Conservation (phyloP, 2,113 vertebrate genomes). For the Hiodon tergisus region DNA sequence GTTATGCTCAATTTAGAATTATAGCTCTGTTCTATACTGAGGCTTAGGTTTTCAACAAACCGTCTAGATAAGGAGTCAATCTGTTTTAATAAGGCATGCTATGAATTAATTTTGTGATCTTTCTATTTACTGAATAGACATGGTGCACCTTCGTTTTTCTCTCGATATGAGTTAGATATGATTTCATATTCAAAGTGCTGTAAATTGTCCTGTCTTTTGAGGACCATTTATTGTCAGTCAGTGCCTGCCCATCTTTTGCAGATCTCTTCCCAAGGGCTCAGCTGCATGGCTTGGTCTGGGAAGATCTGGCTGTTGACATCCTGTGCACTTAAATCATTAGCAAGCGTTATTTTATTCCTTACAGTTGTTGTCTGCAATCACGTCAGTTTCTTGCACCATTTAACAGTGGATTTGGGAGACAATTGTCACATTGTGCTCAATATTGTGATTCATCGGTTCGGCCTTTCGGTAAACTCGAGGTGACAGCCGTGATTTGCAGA, state of each 20-base stretch:
- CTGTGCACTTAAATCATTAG: not conserved
- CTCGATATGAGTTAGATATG: not conserved
- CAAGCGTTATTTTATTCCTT: not conserved
- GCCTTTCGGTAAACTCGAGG: constrained; percentile 40
- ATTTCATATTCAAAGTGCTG: not conserved
- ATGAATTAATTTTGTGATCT: not conserved
- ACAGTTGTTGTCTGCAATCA: constrained; percentile 16
- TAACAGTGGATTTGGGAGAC: constrained; percentile 45
- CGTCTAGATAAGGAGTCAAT: not conserved
- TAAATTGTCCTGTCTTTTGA: not conserved
- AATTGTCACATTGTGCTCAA: constrained; percentile 40
- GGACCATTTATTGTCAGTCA: not conserved
- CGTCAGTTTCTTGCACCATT: constrained; percentile 41
- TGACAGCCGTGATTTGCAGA: constrained; percentile 49
- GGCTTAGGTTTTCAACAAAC: not conserved
- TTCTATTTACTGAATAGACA: not conserved
- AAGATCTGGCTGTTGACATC: not conserved
- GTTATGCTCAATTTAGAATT: not conserved
- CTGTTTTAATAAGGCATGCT: not conserved
- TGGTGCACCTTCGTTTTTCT: not conserved
- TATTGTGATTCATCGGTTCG: constrained; percentile 44
- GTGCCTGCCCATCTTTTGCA: not conserved
- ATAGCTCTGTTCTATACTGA: not conserved
- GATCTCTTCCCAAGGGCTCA: not conserved
- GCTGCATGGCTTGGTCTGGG: not conserved